Base-by-base conservation (phyloP, 2,888 invertebrate species). In the Platycnemis pennipes region DNA sequence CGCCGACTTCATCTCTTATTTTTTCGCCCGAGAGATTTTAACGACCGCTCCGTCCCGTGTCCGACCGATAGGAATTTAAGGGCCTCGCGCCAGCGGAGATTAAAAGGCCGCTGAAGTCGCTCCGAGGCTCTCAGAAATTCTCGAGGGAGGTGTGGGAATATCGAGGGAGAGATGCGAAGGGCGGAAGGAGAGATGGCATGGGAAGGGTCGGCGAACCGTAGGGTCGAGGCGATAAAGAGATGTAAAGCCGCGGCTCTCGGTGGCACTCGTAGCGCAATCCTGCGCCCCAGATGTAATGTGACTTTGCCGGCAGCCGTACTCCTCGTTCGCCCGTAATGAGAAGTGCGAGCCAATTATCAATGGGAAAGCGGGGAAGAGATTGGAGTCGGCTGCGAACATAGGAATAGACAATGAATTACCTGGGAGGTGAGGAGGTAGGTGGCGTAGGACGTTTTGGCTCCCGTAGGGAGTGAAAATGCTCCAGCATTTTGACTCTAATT, bases 261-360 rank as follows among this genome's bases (percentile, higher is more conserved):
- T 37, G 37, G 77, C 77, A 4, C 77, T 77, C 49, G 49, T 49
- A 49, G 49, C 49, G 49, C 49, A 49, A n/a, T 77, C 77, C 63
- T 77, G 13, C 77, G 77, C 31, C 37, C 77, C 77, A 77, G 31
- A 26, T 77, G 37, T 37, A 37, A 77, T 77, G 31, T 77, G 77
- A 77, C 77, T 77, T 77, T 37, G 26, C 63, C 63, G 31, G 77
- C 37, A 77, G 13, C 37, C 77, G 22, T 77, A 8, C 63, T 31
- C 37, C 77, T 37, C 77, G 77, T 37, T 13, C 77, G 77, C 77
- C 77, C 77, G 37, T 77, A 77, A 77, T 77, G 77, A 77, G 77
- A 77, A 77, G 77, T 77, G 77, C 77, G 77, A 37, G 77, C 77
- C 77, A 77, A 77, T 77, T 77, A 77, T 77, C 31, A 77, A 77